A percentile compares a stretch with the other conserved stretches of the same genome.
These are phyloP conservation scores for Xiphorhynchus erythropygius DNA, from an alignment of 2,797 vertebrate species.

Conservation along the genomic window DNA sequence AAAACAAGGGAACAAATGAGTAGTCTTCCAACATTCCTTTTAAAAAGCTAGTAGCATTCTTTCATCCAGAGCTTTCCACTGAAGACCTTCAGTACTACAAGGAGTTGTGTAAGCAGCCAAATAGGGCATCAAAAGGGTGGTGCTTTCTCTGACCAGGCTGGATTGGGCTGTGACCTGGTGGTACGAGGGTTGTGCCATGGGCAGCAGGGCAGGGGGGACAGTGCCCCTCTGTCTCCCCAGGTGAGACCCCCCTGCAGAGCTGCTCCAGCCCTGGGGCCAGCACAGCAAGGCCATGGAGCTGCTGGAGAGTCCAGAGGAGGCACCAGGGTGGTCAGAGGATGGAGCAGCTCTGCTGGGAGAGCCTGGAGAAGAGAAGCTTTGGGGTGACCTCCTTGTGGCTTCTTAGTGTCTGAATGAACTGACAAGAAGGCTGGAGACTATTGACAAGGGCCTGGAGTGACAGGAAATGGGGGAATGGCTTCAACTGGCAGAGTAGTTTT, in stretches of 20 bases:
- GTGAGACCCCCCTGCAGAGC: not conserved
- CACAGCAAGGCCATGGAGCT: not conserved
- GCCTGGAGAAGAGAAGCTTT: not conserved
- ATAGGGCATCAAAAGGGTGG: not conserved
- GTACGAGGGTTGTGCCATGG: not conserved
- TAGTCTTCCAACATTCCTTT: not conserved
- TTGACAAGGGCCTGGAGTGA: not conserved
- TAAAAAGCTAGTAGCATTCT: not conserved
- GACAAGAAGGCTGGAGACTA: not conserved
- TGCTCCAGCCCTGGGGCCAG: not conserved
- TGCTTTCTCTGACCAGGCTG: not conserved
- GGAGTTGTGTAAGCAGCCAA: not conserved
- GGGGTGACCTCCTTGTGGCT: accelerated
- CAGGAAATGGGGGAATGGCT: not conserved
- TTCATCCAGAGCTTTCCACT: not conserved
- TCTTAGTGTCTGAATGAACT: not conserved
- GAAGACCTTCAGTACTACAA: not conserved
- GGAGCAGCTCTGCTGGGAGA: not conserved
- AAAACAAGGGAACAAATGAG: not conserved
- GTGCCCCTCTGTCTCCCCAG: not conserved
- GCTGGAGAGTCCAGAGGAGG: not conserved
- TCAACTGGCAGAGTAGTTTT: not conserved
- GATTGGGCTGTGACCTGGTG: not conserved
- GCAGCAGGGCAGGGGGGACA: not conserved
- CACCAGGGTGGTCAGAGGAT: not conserved